phyloP scores from a whole-genome alignment of 2,888 invertebrate genomes.

The Saturnia japonica region DNA sequence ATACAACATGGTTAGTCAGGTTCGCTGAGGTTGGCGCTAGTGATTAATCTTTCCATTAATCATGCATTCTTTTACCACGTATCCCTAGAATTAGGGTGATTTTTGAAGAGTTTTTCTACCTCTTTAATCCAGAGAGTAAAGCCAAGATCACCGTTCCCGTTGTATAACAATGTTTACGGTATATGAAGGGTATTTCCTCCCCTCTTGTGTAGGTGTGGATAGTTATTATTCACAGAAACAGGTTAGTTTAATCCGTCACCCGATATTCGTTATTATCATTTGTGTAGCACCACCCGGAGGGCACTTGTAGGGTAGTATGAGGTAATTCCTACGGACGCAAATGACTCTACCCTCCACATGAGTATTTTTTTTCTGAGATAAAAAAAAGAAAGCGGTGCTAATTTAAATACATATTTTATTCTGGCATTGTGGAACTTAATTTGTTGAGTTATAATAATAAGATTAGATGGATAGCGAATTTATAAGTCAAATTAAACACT shows the following conservation, averaged over 20 bases:
- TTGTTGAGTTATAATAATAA: no score
- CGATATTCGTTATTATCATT: conserved; percentile 14
- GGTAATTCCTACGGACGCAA: conserved; percentile 11
- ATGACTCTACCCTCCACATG: conserved; percentile 4
- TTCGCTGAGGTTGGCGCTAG: conserved; percentile 19
- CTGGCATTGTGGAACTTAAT: no score
- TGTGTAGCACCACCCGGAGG: conserved; percentile 3
- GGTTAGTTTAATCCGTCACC: conserved; percentile 15
- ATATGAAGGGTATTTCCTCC: not conserved
- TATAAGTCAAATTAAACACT: no score
- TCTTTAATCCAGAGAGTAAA: conserved; percentile 1
- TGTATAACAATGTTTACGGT: not conserved
- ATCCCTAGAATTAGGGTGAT: conserved; percentile 13
- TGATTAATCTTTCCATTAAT: conserved; percentile 26
- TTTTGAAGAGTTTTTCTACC: conserved; percentile 25
- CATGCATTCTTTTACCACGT: conserved; percentile 29
- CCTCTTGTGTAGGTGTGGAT: no score
- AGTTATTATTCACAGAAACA: conserved; percentile 6
- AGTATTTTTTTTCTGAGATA: no score
- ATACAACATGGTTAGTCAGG: no score
- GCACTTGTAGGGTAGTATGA: conserved; percentile 4
- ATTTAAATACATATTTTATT: no score
- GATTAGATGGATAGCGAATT: no score
- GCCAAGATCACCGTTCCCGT: conserved; percentile 11
- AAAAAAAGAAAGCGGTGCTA: no score